Conservation (phyloP, 2,888 invertebrate species). For the Scrobipalpa costella region DNA sequence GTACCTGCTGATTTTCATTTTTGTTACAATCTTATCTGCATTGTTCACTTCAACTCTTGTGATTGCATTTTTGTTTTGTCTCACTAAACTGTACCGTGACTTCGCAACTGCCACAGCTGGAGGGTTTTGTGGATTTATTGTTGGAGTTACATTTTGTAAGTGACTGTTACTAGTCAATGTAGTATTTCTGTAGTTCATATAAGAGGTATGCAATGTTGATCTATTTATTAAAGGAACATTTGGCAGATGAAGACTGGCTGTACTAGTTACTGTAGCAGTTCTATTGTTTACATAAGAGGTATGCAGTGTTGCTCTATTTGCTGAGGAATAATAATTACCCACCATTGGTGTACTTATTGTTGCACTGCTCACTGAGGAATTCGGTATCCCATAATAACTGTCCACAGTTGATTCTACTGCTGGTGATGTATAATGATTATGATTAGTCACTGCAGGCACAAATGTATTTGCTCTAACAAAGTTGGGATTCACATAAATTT, state of each 20-base stretch:
- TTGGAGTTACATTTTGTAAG: conserved; percentile 32
- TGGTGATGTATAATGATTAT: conserved; percentile 17
- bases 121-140: conserved; percentile 28
- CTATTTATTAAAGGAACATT: conserved; percentile 33
- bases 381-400: conserved; percentile 2
- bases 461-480: conserved; percentile 48
- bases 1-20: conserved; percentile 65
- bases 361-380: not conserved
- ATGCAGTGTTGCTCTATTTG: not conserved
- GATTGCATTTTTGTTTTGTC: conserved; percentile 42
- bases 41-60: conserved; percentile 28
- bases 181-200: conserved; percentile 12
- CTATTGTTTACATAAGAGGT: conserved; percentile 16
- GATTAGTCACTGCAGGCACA: conserved; percentile 16
- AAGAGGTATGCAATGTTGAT: conserved; percentile 1
- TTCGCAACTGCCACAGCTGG: conserved; percentile 28
- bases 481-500: conserved; percentile 77
- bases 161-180: conserved; percentile 14
- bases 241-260: not conserved
- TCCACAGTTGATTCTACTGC: not conserved
- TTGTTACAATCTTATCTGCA: conserved; percentile 40
- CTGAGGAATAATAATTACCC: conserved; percentile 2
- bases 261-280: conserved; percentile 6
- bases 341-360: not conserved
- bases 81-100: conserved; percentile 60